These are phyloP conservation scores for Lerema accius DNA, from an alignment of 1,140 invertebrate species.

Conservation along the genomic window DNA sequence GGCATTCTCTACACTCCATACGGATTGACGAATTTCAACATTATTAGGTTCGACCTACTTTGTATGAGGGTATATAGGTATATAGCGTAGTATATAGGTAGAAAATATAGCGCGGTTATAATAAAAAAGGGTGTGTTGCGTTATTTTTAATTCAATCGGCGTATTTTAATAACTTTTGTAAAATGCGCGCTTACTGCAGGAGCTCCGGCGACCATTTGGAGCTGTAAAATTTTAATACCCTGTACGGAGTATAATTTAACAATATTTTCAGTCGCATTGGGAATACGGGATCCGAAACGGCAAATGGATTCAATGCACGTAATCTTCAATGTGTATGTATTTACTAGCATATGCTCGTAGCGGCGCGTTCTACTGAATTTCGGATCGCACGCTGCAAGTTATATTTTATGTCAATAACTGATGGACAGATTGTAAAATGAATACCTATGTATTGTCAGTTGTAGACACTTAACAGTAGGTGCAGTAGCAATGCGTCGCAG, in stretches of 20 bases:
- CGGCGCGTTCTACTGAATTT: neutral
- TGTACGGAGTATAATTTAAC: conserved; percentile 29
- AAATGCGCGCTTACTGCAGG: conserved; percentile 21
- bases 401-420: too few relatives aligned
- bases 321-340: conserved; percentile 23
- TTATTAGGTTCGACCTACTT: too few relatives aligned
- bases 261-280: conserved; percentile 31
- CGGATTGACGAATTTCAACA: too few relatives aligned
- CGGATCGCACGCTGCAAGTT: neutral
- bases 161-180: conserved; percentile 24
- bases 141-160: conserved; percentile 18
- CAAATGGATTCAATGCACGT: conserved; percentile 30
- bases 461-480: too few relatives aligned
- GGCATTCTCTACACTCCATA: too few relatives aligned
- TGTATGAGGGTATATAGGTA: too few relatives aligned
- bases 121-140: neutral
- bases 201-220: conserved; percentile 12
- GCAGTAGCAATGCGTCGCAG: too few relatives aligned
- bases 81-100: neutral
- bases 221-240: conserved; percentile 28
- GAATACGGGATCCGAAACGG: conserved; percentile 28
- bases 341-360: neutral
- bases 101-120: neutral
- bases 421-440: too few relatives aligned
- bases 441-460: too few relatives aligned